Evolutionary conservation across 1,140 invertebrate genomes (phyloP).

Genomic region (Diabrotica virgifera): DNA sequence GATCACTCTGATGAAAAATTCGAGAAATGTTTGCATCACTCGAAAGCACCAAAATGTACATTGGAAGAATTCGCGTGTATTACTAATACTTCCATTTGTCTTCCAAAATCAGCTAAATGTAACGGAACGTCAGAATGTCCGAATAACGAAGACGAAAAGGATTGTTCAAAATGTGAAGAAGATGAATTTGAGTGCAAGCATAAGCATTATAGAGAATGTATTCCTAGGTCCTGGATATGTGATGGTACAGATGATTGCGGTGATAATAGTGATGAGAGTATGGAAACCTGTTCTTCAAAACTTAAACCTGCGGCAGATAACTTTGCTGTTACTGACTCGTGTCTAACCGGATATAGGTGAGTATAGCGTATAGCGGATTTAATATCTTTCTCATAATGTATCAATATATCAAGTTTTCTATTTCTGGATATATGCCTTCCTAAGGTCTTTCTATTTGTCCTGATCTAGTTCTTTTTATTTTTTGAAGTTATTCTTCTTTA

Average conservation of each 20-base stretch:
- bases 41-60: slow-evolving; percentile 20
- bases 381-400: no score
- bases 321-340: slow-evolving; percentile 32
- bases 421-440: no score
- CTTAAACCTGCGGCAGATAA: slow-evolving; percentile 11
- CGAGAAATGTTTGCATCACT: slow-evolving; percentile 37
- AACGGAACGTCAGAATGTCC: slow-evolving; percentile 64
- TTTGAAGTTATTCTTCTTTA: no score
- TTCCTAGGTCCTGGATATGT: slow-evolving; percentile 62
- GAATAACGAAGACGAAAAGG: slow-evolving; percentile 61
- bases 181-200: slow-evolving; percentile 58
- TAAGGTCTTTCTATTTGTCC: no score
- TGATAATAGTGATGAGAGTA: slow-evolving; percentile 65
- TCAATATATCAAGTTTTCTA: no score
- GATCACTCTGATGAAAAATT: slow-evolving; percentile 52
- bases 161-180: slow-evolving; percentile 51
- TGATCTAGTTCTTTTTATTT: no score
- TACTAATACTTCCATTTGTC: slow-evolving; percentile 55
- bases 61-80: slow-evolving; percentile 55
- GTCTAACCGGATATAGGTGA: slow-evolving; percentile 57
- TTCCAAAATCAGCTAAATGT: slow-evolving; percentile 42
- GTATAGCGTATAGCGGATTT: no score
- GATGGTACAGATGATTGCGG: slow-evolving; percentile 64
- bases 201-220: slow-evolving; percentile 50
- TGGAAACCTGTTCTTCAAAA: slow-evolving; percentile 46